A percentile compares a stretch with the other conserved stretches of the same genome.
Evolutionary conservation across 2,113 vertebrate species (phyloP).

Genomic region (Myotis brandtii): DNA sequence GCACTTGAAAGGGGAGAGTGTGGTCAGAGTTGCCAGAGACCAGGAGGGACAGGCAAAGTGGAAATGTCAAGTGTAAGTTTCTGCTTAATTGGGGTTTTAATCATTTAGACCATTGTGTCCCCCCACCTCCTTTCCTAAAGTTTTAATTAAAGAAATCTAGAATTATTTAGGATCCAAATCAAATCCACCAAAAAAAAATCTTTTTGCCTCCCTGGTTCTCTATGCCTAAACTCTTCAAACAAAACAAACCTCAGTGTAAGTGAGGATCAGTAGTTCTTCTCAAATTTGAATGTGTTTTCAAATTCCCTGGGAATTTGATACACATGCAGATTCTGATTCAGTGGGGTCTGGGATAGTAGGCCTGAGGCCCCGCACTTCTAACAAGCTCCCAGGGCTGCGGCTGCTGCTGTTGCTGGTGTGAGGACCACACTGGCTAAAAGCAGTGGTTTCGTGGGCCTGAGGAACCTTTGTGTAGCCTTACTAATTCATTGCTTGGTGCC

Average conservation of each 20-base stretch:
- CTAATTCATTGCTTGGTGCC: background rate
- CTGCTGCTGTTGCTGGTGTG: background rate
- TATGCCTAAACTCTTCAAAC: conserved; percentile 43
- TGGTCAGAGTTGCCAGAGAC: conserved; percentile 77
- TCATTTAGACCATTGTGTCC: conserved; percentile 39
- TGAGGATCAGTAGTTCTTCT: background rate
- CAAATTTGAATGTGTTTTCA: background rate
- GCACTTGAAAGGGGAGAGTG: conserved; percentile 71
- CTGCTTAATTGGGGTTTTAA: conserved; percentile 60
- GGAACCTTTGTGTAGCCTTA: background rate
- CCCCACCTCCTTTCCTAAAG: conserved; percentile 8
- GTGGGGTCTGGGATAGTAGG: background rate
- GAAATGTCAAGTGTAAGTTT: conserved; percentile 57
- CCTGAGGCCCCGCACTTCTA: background rate
- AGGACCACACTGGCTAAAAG: background rate
- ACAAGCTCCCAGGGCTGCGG: background rate
- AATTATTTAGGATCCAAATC: conserved; percentile 55
- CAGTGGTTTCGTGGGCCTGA: background rate
- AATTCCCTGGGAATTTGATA: conserved; percentile 27
- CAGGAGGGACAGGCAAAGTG: conserved; percentile 71
- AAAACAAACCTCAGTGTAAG: conserved; percentile 33
- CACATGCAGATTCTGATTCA: conserved; percentile 7
- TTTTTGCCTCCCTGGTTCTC: conserved; percentile 1
- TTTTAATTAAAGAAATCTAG: conserved; percentile 55
- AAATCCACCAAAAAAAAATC: conserved; percentile 54